Conservation (phyloP, 2,888 invertebrate species). For the Spatulosminthurus flaviceps region DNA sequence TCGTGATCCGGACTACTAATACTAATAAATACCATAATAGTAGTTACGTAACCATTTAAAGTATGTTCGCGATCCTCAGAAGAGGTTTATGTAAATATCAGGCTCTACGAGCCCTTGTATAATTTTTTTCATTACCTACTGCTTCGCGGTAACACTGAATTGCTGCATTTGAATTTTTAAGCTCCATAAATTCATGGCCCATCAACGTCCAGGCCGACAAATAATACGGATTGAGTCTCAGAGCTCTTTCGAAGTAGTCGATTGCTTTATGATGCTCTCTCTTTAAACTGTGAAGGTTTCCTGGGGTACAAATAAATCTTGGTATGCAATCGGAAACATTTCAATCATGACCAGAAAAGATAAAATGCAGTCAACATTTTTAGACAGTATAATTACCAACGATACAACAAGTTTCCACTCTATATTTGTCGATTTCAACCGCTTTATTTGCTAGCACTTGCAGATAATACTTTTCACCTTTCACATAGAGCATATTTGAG, state of each 20-base stretch:
- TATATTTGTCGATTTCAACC: slow-evolving; percentile 93
- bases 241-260: slow-evolving; percentile 92
- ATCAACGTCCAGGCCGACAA: slow-evolving; percentile 97
- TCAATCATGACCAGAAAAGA: background rate
- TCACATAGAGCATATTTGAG: slow-evolving; percentile 94
- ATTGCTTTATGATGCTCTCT: slow-evolving; percentile 98
- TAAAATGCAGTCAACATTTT: background rate
- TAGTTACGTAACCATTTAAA: no score
- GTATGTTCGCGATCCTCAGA: no score
- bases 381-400: slow-evolving; percentile 76
- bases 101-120: no score
- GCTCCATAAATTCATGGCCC: slow-evolving; percentile 99
- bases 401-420: slow-evolving; percentile 97
- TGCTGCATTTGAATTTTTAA: slow-evolving; percentile 98
- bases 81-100: no score
- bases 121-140: slow-evolving; percentile 86
- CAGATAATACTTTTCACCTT: slow-evolving; percentile 89
- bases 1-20: no score
- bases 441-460: slow-evolving; percentile 93
- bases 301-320: slow-evolving; percentile 69
- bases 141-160: slow-evolving; percentile 98
- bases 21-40: no score
- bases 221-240: slow-evolving; percentile 93
- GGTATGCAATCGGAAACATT: background rate
- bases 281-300: slow-evolving; percentile 95